These are phyloP conservation scores for Dolichomitus sp. DNA, from an alignment of 2,888 invertebrate species.

Conservation along the genomic window DNA sequence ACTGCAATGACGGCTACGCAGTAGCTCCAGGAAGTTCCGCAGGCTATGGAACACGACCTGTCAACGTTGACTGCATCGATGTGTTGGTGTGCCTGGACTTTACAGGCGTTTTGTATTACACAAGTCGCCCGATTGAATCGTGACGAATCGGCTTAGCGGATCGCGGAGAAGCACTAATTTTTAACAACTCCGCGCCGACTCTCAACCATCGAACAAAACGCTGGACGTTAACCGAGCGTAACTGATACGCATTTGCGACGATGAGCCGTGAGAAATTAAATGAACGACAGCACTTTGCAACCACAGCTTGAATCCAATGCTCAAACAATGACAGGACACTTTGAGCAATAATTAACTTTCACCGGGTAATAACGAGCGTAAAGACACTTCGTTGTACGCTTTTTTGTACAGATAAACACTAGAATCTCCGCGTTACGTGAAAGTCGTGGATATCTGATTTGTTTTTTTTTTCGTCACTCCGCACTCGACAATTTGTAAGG, in stretches of 20 bases:
- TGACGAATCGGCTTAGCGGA: constrained; percentile 61
- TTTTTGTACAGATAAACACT: not conserved
- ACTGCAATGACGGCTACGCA: constrained; percentile 14
- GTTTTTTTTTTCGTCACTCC: not conserved
- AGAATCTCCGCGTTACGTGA: not conserved
- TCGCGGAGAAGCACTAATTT: constrained; percentile 48
- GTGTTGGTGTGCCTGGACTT: not conserved
- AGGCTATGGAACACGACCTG: constrained; percentile 42
- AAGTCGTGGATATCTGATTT: not conserved
- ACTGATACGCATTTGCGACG: constrained; percentile 28
- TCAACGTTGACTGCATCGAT: constrained; percentile 29
- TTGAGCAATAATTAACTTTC: constrained; percentile 69
- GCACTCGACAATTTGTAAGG: not conserved
- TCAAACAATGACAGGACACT: constrained; percentile 38
- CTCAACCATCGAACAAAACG: not conserved
- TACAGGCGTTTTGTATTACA: constrained; percentile 12
- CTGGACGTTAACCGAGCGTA: constrained; percentile 23
- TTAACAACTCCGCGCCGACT: constrained; percentile 48
- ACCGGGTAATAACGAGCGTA: constrained; percentile 42
- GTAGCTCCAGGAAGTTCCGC: constrained; percentile 44
- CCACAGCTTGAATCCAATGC: constrained; percentile 20
- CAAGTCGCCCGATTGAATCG: constrained; percentile 57
- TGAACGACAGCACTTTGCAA: constrained; percentile 34
- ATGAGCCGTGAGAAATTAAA: constrained; percentile 51
- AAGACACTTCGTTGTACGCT: constrained; percentile 8